Conservation (phyloP, 2,113 vertebrate species). For the Siphamia tubifer region DNA sequence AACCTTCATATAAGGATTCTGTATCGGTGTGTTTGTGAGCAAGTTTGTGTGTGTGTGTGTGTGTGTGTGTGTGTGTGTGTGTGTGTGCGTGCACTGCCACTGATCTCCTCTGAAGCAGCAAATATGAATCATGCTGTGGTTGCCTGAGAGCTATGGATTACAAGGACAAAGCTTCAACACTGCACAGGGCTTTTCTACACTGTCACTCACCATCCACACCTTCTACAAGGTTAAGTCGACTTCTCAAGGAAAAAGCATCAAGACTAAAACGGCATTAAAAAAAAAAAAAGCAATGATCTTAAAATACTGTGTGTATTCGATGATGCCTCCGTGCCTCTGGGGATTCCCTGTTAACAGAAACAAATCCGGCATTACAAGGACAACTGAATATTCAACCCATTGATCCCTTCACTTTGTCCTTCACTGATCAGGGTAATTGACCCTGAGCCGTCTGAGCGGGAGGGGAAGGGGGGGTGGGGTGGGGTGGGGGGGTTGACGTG, state of each 20-base stretch:
- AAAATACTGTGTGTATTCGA: too few relatives aligned
- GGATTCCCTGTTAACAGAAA: conserved; percentile 22
- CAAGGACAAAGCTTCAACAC: conserved; percentile 10
- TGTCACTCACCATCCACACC: neutral
- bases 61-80: too few relatives aligned
- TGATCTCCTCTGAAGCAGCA: neutral
- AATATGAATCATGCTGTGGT: neutral
- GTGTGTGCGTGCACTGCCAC: neutral
- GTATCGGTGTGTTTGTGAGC: neutral
- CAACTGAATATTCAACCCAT: conserved; percentile 43
- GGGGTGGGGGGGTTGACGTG: conserved; percentile 25
- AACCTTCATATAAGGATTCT: conserved; percentile 32
- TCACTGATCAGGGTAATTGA: conserved; percentile 66
- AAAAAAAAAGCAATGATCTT: too few relatives aligned
- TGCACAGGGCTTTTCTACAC: neutral
- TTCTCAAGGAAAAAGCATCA: too few relatives aligned
- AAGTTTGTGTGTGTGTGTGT: neutral
- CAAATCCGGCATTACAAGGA: conserved; percentile 52
- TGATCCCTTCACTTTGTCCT: conserved; percentile 59
- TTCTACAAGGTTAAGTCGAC: neutral
- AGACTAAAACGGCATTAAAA: too few relatives aligned
- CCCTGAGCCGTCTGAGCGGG: conserved; percentile 39
- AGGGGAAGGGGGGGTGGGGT: conserved; percentile 11
- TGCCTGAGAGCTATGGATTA: neutral
- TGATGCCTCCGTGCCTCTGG: neutral